These are phyloP conservation scores for Archips crataeganus DNA, from an alignment of 2,888 invertebrate species.

Conservation along the genomic window DNA sequence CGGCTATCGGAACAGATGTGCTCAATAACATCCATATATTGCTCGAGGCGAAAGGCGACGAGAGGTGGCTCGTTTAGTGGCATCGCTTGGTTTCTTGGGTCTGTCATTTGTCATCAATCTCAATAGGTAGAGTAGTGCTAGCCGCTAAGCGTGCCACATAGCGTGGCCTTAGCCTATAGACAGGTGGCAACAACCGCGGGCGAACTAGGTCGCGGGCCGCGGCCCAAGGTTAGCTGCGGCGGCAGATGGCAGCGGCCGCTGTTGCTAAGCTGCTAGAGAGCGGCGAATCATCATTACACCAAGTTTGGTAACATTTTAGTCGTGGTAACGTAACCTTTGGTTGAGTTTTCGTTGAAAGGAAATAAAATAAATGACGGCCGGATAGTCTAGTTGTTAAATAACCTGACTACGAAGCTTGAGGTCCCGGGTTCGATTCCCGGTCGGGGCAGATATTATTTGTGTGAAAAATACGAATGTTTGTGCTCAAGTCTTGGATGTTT, in stretches of 20 bases:
- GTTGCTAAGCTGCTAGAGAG: constrained; percentile 39
- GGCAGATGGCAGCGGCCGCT: constrained; percentile 29
- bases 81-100: background rate
- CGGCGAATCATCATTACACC: background rate
- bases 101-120: no score
- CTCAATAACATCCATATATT: constrained; percentile 63
- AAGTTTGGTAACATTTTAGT: background rate
- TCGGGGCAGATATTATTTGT: no score
- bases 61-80: background rate
- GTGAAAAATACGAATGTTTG: no score
- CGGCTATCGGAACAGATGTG: constrained; percentile 63
- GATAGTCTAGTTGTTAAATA: no score
- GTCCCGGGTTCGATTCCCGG: no score
- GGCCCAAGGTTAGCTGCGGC: constrained; percentile 26
- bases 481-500: no score
- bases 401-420: no score
- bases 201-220: constrained; percentile 28
- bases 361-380: no score
- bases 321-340: background rate
- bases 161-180: constrained; percentile 2
- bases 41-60: constrained; percentile 52
- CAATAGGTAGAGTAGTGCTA: background rate
- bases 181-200: constrained; percentile 48
- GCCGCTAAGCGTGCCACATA: background rate
- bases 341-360: constrained; percentile 1